Evolutionary conservation across 2,797 vertebrate species (phyloP), one percentile per base, ranked within the genome.

Genomic region (Cyprinodon diabolis): DNA sequence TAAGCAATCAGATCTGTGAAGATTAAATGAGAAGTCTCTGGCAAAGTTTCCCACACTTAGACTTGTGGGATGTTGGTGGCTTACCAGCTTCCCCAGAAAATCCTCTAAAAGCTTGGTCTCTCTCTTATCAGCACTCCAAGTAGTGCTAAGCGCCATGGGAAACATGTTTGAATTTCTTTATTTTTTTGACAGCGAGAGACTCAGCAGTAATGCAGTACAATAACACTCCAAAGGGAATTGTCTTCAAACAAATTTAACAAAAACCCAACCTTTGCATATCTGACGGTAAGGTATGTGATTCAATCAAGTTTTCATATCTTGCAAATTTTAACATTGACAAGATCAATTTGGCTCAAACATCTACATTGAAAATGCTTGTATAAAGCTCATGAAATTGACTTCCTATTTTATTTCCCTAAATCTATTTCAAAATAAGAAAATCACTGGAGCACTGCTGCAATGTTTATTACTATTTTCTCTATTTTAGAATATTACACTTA

Each of bases 61-160:
- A 86, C 84, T 89, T 76, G 82, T 78, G 80, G 78, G 87, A 81
- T 83, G 80, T 81, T 89, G 89, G 85, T 90, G 85, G 88, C 88
- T 92, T 91, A 91, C 74, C 86, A 82, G 81, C 84, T 82, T 81
- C 81, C 76, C 66, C 63, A 67, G 78, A 82, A 90, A 87, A 91
- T 83, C 87, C 87, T 82, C 84, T 79, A 81, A 84, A 87, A 90
- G 82, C 83, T 77, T 70, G 62, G 79, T 68, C 62, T 76, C 82
- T 88, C 86, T 88, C 87, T 30, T 30, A 85, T 76, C 76, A 79
- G 75, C 74, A 86, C 74, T 77, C 72, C 70, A 79, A 81, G 79
- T 82, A 73, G 71, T 11, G 25, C 80, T 75, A 63, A 68, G 68
- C 80, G 72, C 75, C 74, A 43, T 63, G 57, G 68, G 77, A 86